These are phyloP conservation scores for Tineola bisselliella DNA, from an alignment of 2,888 invertebrate genomes.

Conservation along the genomic window DNA sequence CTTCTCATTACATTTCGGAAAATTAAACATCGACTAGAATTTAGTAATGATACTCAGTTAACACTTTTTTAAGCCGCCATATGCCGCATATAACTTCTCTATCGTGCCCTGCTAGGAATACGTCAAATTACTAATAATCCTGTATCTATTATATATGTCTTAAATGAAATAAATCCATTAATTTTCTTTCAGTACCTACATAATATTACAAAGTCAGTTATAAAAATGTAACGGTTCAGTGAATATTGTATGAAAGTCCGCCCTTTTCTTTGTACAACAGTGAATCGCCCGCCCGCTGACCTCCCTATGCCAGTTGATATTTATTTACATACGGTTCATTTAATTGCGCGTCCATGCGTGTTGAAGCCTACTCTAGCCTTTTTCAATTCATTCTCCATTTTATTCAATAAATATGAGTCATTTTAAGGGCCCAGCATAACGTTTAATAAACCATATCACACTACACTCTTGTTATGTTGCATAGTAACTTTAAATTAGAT, in stretches of 20 bases:
- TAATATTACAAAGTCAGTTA: not conserved
- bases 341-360: constrained; percentile 38
- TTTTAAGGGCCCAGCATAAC: not conserved
- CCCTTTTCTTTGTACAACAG: not conserved
- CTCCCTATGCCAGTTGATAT: constrained; percentile 55
- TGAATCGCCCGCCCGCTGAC: constrained; percentile 41
- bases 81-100: too few species aligned
- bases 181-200: not conserved
- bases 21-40: too few species aligned
- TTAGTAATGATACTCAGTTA: too few species aligned
- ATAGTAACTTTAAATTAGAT: too few species aligned
- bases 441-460: not conserved
- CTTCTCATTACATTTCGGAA: too few species aligned
- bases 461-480: too few species aligned
- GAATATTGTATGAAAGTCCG: not conserved
- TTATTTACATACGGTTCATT: constrained; percentile 67
- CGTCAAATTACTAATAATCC: too few species aligned
- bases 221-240: not conserved
- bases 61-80: too few species aligned
- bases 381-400: constrained; percentile 12
- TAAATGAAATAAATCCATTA: not conserved
- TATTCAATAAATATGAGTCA: constrained; percentile 10
- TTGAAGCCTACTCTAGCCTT: constrained; percentile 45
- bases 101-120: too few species aligned
- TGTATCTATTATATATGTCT: too few species aligned